Evolutionary conservation across 2,888 invertebrate species (phyloP).

Genomic region (Tenthredo amoena): DNA sequence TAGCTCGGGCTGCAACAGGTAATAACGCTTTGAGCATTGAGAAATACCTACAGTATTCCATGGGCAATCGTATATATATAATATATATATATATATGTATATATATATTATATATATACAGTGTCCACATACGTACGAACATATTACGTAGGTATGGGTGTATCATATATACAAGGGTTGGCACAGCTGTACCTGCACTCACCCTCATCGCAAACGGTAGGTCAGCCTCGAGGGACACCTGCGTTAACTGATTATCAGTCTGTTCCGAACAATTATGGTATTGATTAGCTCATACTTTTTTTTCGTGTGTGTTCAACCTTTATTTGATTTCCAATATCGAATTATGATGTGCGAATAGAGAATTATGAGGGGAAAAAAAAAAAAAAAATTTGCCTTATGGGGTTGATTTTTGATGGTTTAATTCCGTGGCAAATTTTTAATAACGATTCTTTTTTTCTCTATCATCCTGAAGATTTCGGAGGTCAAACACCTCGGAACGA

Average conservation of each 20-base stretch:
- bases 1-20: slow-evolving; percentile 39
- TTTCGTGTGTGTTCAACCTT: background rate
- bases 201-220: slow-evolving; percentile 15
- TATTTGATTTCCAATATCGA: background rate
- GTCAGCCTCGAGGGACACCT: slow-evolving; percentile 24
- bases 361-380: background rate
- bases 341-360: background rate
- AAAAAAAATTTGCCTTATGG: background rate
- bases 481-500: background rate
- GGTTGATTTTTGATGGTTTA: background rate
- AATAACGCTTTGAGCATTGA: slow-evolving; percentile 30
- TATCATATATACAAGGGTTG: background rate
- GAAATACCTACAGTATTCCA: background rate
- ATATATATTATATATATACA: no score
- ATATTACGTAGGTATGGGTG: background rate
- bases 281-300: background rate
- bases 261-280: background rate
- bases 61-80: background rate
- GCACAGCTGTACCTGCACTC: slow-evolving; percentile 8
- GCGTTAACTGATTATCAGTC: background rate
- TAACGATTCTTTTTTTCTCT: background rate
- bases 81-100: no score
- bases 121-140: background rate
- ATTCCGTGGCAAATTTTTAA: background rate
- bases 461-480: background rate